A percentile compares a stretch with the other conserved stretches of the same genome.
Evolutionary conservation across 2,113 vertebrate genomes (phyloP).

Genomic region (Sorex araneus): DNA sequence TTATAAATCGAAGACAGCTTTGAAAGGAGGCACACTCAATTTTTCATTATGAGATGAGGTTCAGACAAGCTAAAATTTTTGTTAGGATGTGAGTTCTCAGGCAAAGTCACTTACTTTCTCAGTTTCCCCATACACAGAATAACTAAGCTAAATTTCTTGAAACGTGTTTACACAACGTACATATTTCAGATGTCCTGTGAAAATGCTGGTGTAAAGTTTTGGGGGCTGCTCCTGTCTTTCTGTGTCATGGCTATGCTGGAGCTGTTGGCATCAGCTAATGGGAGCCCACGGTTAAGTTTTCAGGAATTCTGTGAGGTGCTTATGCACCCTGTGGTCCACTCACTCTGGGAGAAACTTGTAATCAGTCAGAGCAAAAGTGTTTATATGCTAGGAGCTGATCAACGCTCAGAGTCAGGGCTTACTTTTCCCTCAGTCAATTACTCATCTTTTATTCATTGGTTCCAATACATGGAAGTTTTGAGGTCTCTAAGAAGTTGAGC

Average conservation of each 20-base stretch:
- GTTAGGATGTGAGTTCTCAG: conserved; percentile 7
- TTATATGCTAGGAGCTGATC: not conserved
- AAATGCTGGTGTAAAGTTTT: not conserved
- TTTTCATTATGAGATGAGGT: not conserved
- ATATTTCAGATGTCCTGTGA: not conserved
- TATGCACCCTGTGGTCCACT: not conserved
- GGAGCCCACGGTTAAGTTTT: not conserved
- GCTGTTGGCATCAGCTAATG: no score
- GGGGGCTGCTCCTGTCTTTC: not conserved
- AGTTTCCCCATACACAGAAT: not conserved
- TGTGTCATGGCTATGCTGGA: not conserved
- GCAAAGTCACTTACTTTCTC: not conserved
- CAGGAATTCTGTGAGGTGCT: not conserved
- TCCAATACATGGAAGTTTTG: not conserved
- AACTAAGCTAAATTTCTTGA: not conserved
- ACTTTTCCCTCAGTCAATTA: not conserved
- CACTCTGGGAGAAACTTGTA: not conserved
- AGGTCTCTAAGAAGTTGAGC: not conserved
- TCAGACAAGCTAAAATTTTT: not conserved
- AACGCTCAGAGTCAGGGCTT: not conserved
- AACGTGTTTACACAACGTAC: not conserved
- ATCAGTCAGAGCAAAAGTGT: not conserved
- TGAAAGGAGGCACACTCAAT: not conserved
- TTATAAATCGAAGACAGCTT: not conserved
- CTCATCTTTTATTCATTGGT: not conserved